Base-by-base conservation (phyloP, 2,888 invertebrate species). In the Netelia melanura region DNA sequence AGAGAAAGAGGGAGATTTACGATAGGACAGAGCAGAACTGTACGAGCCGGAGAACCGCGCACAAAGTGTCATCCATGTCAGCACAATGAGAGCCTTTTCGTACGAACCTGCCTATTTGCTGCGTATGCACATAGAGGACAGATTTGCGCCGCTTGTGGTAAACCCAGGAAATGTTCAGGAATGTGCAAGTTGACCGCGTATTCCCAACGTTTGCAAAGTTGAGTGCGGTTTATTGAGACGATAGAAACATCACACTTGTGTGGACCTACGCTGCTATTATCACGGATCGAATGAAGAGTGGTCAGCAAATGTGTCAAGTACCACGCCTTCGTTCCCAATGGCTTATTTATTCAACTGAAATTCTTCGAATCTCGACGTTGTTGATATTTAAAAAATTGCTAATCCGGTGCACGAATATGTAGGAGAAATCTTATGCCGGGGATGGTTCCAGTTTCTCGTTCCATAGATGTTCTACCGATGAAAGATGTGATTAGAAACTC, bases 11-110 rank as follows among this genome's bases (percentile, higher is more conserved):
- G 79, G 21, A 38, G 79, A 70, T 75, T 79, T 43, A 58, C 48
- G 17, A 71, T 44, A 11, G 48, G 52, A 65, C 44, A 64, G 70
- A 10, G 21, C 14, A n/a, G 25, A 74, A 64, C 30, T 65, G 70
- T 14, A 58, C 21, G 68, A 70, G n/a, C 30, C 44, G 11, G 70
- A 48, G 21, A 75, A 64, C 44, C 30, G 25, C 21, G 17, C 8
- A 48, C 17, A 48, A 6, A 79, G 70, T 83, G 56, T 80, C 64
- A 75, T 83, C 80, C 21, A 38, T 65, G 64, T 80, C 75, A 65
- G 64, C 10, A 48, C 48, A 43, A 71, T 56, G 43, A 64, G 17
- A 65, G 38, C 56, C 64, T 80, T 65, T 75, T 65, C 25, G 48
- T 48, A 58, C 62, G 17, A 62, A 74, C n/a, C 67, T 10, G 30